phyloP scores from a whole-genome alignment of 2,113 vertebrate species.

The Taxidea taxus region DNA sequence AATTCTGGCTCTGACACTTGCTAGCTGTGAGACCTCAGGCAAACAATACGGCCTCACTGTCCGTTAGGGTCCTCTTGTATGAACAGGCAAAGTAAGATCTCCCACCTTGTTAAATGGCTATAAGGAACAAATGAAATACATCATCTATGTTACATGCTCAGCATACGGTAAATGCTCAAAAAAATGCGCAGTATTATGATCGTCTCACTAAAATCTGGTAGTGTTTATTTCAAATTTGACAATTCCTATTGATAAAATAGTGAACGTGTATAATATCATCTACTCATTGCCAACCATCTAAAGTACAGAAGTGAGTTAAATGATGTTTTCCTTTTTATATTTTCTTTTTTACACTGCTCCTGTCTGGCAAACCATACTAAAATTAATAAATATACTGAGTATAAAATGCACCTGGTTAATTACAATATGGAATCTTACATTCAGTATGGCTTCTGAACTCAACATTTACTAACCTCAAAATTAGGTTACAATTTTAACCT shows the following conservation, averaged over 20 bases:
- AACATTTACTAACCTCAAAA: too few species aligned
- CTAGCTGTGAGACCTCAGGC: neutral
- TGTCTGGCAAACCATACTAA: neutral
- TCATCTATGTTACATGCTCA: neutral
- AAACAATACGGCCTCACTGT: neutral
- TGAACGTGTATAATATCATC: neutral
- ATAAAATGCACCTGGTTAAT: neutral
- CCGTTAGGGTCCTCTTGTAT: neutral
- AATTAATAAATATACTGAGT: neutral
- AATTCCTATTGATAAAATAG: neutral
- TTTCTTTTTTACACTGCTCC: neutral
- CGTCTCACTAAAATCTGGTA: neutral
- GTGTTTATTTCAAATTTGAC: neutral
- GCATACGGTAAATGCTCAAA: neutral
- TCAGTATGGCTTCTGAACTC: neutral
- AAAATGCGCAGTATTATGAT: neutral
- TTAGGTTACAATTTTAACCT: too few species aligned
- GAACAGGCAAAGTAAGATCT: neutral
- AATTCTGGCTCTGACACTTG: neutral
- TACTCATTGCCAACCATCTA: neutral
- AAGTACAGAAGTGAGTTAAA: neutral
- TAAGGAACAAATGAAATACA: neutral
- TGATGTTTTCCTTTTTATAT: neutral
- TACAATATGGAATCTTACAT: neutral
- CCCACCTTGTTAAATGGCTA: neutral